Percentiles rank a stretch among this genome's conserved stretches.
Conservation (phyloP, 2,113 vertebrate genomes). For the Scopus umbretta region DNA sequence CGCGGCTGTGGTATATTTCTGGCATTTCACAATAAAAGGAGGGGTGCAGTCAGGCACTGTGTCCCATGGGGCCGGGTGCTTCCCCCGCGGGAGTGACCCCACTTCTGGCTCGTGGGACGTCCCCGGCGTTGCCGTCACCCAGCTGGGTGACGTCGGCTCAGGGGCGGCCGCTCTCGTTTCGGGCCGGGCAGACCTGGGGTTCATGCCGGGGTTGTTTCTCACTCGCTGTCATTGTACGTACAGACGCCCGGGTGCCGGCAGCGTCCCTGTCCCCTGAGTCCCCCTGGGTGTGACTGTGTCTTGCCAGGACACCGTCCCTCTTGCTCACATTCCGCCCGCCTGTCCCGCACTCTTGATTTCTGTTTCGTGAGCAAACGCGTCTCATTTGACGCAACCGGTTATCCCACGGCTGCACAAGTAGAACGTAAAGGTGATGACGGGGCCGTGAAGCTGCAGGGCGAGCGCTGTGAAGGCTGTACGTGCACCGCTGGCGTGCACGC, state of each 20-base stretch:
- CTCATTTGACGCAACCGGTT: neutral
- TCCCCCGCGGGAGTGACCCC: no score
- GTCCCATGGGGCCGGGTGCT: neutral
- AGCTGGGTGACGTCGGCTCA: fast-evolving
- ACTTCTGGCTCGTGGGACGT: neutral
- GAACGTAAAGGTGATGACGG: neutral
- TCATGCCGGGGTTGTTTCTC: neutral
- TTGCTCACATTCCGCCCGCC: neutral
- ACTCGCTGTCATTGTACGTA: fast-evolving
- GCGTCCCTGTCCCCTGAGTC: neutral
- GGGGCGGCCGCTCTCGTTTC: neutral
- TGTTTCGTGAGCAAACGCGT: neutral
- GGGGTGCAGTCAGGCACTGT: neutral
- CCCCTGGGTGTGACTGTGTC: neutral
- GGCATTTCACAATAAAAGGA: neutral
- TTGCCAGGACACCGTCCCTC: fast-evolving
- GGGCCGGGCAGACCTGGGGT: neutral
- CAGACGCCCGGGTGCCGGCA: fast-evolving
- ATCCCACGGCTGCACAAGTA: fast-evolving
- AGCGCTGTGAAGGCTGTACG: fast-evolving
- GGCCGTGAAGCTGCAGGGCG: fast-evolving
- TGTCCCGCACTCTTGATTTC: neutral
- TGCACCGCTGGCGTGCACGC: fast-evolving
- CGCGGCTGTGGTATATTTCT: neutral
- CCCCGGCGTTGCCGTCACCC: fast-evolving